A percentile compares a stretch with the other conserved stretches of the same genome.
Evolutionary conservation across 2,888 invertebrate genomes (phyloP).

Genomic region (Poecilobothrus nobilitatus): DNA sequence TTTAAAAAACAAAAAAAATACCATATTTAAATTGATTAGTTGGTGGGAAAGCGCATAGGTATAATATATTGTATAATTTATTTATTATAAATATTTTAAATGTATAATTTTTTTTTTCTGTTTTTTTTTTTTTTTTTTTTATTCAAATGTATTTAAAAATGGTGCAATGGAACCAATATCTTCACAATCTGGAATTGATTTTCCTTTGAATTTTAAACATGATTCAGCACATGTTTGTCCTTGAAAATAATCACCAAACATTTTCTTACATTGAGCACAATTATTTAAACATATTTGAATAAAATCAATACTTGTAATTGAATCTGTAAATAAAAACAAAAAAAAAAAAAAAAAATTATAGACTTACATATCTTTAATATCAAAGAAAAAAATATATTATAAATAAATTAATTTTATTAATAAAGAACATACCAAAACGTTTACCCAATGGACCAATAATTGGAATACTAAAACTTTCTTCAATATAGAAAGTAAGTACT

Average conservation of each 20-base stretch:
- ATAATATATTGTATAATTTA: too few species aligned
- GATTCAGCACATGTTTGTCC: constrained; percentile 77
- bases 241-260: constrained; percentile 79
- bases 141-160: constrained; percentile 58
- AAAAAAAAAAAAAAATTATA: too few species aligned
- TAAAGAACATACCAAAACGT: constrained; percentile 35
- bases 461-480: constrained; percentile 28
- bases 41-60: too few species aligned
- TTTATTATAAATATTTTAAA: too few species aligned
- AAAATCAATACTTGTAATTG: constrained; percentile 47
- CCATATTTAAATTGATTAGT: too few species aligned
- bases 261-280: constrained; percentile 83
- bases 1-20: too few species aligned
- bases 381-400: not conserved
- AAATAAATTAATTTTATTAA: too few species aligned
- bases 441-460: constrained; percentile 38
- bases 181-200: constrained; percentile 77
- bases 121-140: constrained; percentile 21
- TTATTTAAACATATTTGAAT: constrained; percentile 71
- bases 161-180: constrained; percentile 71
- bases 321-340: constrained; percentile 24
- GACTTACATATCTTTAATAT: not conserved
- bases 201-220: constrained; percentile 74
- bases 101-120: too few species aligned
- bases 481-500: not conserved